phyloP scores from a whole-genome alignment of 2,113 vertebrate genomes.

The Corvus hawaiiensis region DNA sequence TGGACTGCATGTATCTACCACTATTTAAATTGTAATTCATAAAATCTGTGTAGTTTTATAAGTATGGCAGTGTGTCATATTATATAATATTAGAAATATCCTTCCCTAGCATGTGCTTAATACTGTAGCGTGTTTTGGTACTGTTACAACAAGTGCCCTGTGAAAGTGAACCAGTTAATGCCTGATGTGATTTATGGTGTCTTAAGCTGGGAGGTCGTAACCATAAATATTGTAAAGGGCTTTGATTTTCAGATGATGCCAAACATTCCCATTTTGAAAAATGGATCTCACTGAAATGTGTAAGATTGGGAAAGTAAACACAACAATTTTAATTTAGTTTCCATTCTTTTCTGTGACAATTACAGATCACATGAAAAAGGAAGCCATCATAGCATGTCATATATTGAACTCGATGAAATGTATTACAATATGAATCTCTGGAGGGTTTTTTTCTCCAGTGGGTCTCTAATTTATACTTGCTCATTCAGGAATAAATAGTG shows the following conservation, averaged over 20 bases:
- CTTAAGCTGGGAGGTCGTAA: neutral
- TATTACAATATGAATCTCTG: neutral
- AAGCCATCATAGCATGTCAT: neutral
- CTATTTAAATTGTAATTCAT: neutral
- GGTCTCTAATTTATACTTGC: neutral
- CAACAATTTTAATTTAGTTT: neutral
- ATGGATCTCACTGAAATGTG: neutral
- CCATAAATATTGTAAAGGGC: neutral
- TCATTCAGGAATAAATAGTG: neutral
- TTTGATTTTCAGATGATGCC: neutral
- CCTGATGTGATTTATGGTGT: conserved; percentile 4
- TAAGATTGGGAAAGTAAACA: neutral
- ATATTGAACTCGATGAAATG: neutral
- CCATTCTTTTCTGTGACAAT: neutral
- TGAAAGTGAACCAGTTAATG: neutral
- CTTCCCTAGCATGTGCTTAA: neutral
- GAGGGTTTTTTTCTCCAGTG: neutral
- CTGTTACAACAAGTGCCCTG: neutral
- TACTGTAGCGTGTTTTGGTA: neutral
- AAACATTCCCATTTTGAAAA: neutral
- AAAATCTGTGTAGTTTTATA: neutral
- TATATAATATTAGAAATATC: neutral
- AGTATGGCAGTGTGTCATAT: neutral
- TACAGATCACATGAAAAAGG: neutral
- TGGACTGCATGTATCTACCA: neutral